Base-by-base conservation (phyloP, 2,888 invertebrate species). In the Macrosiphum euphorbiae region DNA sequence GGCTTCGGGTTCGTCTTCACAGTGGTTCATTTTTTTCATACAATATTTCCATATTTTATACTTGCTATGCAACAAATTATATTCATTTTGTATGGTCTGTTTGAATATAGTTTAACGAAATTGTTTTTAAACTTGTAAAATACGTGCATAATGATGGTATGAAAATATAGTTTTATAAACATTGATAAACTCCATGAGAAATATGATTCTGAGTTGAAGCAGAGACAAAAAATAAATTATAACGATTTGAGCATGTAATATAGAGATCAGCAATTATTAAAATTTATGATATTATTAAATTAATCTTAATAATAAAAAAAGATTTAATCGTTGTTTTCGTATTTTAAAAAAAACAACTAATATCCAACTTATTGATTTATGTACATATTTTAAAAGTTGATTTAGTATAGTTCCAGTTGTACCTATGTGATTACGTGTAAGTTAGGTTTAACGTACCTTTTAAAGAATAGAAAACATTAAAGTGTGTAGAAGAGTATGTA, bases 1-100 rank as follows among this genome's bases (percentile, higher is more conserved):
- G 92, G 92, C 94, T 50, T 91, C 92, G 26, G 94, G 94, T 94
- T 58, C 61, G 94, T 91, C 20, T 67, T 26, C 35, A 47, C 47
- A 47, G 47, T 11, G 1, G 11, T 47, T 47, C 1, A 24, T n/a
- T 78, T 58, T 52, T 85, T 41, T 20, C 8, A 26, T 20, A 16
- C 10, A 8, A 26, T 28, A n/a, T n/a, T n/a, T 10, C 20, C 35
- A 20, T 55, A 7, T 7, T 67, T 78, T 20, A 35, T 35, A 41
- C 20, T 78, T 78, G 35, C 35, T 35, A 20, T 35, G 8, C 20
- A 35, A 20, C 20, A 35, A 35, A 35, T 35, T 35, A 67, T 11
- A 16, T 52, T 55, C 5, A 35, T 1, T 16, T 67, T n/a, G n/a
- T n/a, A n/a, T 78, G 35, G 35, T 7, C 35, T 20, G 35, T 35